Evolutionary conservation across 2,113 vertebrate genomes (phyloP).

Genomic region (Channa argus): DNA sequence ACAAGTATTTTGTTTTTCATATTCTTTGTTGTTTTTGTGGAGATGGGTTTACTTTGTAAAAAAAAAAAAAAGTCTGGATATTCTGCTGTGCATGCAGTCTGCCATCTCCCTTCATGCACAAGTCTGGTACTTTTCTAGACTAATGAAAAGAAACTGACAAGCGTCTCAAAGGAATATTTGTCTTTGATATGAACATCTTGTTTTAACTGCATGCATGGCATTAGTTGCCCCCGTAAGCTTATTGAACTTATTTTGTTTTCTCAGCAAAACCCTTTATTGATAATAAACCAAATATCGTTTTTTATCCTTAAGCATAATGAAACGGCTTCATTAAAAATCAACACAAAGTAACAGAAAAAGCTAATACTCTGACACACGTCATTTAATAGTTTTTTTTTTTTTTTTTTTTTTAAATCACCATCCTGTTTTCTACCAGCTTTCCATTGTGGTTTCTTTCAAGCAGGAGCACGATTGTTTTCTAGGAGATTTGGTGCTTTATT

Average conservation of each 20-base stretch:
- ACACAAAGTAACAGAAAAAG: not conserved
- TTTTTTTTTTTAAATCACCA: too few species aligned
- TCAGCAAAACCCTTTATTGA: constrained; percentile 16
- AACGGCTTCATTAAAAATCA: not conserved
- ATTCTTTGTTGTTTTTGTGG: constrained; percentile 15
- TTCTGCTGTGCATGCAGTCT: constrained; percentile 8
- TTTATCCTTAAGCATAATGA: not conserved
- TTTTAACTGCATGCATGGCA: constrained; percentile 33
- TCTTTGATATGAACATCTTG: constrained; percentile 44
- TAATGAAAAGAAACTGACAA: constrained; percentile 43
- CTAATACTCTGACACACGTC: not conserved
- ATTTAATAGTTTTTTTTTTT: not conserved
- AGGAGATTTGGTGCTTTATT: too few species aligned
- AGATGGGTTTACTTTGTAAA: constrained; percentile 21
- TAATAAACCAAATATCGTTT: constrained; percentile 3
- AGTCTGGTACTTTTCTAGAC: constrained; percentile 41
- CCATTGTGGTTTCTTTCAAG: too few species aligned
- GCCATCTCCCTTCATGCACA: constrained; percentile 9
- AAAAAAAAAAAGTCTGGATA: constrained; percentile 9
- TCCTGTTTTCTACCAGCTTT: too few species aligned
- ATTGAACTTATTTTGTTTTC: constrained; percentile 11
- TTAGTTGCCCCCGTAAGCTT: constrained; percentile 8
- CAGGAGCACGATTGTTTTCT: too few species aligned
- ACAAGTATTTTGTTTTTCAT: constrained; percentile 14
- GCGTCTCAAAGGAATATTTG: constrained; percentile 35